Conservation (phyloP, 2,888 invertebrate genomes). For the Piscicola geometra region DNA sequence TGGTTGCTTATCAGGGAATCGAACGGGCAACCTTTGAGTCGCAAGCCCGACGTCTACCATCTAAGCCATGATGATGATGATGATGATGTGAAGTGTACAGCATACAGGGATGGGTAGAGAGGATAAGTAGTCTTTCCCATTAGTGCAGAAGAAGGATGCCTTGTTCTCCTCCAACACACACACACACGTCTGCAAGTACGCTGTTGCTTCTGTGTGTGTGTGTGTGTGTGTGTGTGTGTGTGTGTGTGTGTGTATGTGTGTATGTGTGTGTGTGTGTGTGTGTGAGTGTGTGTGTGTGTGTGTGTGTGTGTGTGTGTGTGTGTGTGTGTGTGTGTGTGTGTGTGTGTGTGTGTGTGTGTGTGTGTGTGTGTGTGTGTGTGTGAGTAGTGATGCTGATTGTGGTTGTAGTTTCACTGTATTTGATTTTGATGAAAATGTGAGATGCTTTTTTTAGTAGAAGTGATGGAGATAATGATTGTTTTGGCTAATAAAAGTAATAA, state of each 20-base stretch:
- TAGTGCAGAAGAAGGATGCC: slow-evolving; percentile 71
- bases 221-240: neutral
- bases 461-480: neutral
- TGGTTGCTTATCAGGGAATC: too few species aligned
- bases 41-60: too few species aligned
- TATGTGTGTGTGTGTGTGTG: neutral
- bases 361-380: too few species aligned
- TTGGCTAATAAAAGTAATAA: neutral
- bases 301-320: too few species aligned
- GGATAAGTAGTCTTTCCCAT: slow-evolving; percentile 77
- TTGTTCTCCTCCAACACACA: slow-evolving; percentile 72
- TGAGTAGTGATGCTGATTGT: too few species aligned
- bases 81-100: neutral
- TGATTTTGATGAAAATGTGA: too few species aligned
- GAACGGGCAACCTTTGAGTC: too few species aligned
- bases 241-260: neutral
- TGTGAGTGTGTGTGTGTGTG: neutral
- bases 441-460: too few species aligned
- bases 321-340: too few species aligned
- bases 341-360: too few species aligned
- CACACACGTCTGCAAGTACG: slow-evolving; percentile 63
- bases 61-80: neutral
- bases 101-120: slow-evolving; percentile 65
- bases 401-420: too few species aligned
- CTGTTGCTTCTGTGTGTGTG: neutral